These are phyloP conservation scores for Temnopleurus reevesii DNA, from an alignment of 53 echinoderm and acorn worm genomes.

Conservation along the genomic window DNA sequence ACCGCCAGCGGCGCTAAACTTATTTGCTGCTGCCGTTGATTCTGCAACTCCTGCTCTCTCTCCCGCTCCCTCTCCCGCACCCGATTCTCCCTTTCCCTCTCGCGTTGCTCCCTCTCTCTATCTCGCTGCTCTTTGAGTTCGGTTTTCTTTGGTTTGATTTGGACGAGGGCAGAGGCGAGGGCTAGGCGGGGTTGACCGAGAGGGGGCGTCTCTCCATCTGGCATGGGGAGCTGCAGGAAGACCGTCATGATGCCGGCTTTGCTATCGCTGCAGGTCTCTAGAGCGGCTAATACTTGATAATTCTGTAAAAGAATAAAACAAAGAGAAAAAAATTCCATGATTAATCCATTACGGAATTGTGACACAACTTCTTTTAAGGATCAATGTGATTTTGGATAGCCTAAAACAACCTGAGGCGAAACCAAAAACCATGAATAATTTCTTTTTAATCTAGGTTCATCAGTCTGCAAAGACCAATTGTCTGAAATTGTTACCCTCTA, in stretches of 20 bases:
- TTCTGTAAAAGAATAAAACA: conserved; percentile 52
- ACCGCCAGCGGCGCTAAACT: background rate
- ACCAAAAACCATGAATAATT: too few relatives aligned
- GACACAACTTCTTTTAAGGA: too few relatives aligned
- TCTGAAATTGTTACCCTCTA: too few relatives aligned
- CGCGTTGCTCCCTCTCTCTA: conserved; percentile 27
- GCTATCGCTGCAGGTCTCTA: conserved; percentile 76
- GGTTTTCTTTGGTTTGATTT: conserved; percentile 76
- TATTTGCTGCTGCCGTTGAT: background rate
- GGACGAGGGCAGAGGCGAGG: conserved; percentile 79
- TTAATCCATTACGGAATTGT: too few relatives aligned
- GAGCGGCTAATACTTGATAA: conserved; percentile 67
- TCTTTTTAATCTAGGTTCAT: too few relatives aligned
- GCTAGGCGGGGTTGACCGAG: conserved; percentile 71
- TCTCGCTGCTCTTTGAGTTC: conserved; percentile 43
- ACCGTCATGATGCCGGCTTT: conserved; percentile 84
- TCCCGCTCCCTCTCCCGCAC: background rate
- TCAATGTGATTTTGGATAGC: too few relatives aligned
- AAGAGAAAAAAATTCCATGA: too few relatives aligned
- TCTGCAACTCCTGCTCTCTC: background rate
- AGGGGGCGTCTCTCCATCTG: conserved; percentile 71
- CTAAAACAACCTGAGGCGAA: too few relatives aligned
- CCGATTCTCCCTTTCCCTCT: conserved; percentile 27
- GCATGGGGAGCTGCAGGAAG: conserved; percentile 85
- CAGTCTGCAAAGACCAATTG: too few relatives aligned